Percentiles rank a stretch among this genome's conserved stretches.
Conservation (phyloP, 37 sponge, comb jelly and placozoan species). For the Dysidea cf. avara region DNA sequence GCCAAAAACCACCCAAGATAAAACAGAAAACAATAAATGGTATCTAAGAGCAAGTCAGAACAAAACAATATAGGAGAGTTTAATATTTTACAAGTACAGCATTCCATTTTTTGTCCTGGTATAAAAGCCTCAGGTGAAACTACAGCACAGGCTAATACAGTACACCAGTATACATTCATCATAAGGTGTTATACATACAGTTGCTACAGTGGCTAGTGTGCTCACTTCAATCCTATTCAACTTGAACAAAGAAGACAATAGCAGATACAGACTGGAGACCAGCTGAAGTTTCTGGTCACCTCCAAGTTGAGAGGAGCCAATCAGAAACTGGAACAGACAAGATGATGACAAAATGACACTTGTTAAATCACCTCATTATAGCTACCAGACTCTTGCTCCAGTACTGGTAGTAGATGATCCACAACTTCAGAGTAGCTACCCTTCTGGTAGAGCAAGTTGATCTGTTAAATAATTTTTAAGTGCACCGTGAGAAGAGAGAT, state of each 20-base stretch:
- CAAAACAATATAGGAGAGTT: too few species aligned
- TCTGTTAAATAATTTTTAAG: background rate
- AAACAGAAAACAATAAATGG: too few species aligned
- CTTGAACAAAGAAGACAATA: conserved; percentile 25
- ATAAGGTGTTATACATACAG: too few species aligned
- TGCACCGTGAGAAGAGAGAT: background rate
- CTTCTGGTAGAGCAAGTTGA: conserved; percentile 3
- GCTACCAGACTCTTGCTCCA: conserved; percentile 21
- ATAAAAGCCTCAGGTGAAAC: too few species aligned
- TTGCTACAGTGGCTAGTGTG: too few species aligned
- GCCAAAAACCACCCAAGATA: too few species aligned
- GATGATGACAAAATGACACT: background rate
- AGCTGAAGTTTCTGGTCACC: too few species aligned
- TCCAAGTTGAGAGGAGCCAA: conserved; percentile 7
- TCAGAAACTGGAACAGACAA: conserved; percentile 42
- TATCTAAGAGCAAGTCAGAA: too few species aligned
- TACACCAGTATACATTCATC: too few species aligned
- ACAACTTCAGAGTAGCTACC: conserved; percentile 14
- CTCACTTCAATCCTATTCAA: conserved; percentile 12
- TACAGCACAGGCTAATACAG: too few species aligned
- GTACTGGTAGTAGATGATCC: conserved; percentile 19
- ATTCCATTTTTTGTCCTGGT: too few species aligned
- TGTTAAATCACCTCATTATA: conserved; percentile 17
- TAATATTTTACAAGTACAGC: too few species aligned
- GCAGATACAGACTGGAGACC: conserved; percentile 16